Evolutionary conservation across 2,888 invertebrate genomes (phyloP).

Genomic region (Campopleginae sp.): DNA sequence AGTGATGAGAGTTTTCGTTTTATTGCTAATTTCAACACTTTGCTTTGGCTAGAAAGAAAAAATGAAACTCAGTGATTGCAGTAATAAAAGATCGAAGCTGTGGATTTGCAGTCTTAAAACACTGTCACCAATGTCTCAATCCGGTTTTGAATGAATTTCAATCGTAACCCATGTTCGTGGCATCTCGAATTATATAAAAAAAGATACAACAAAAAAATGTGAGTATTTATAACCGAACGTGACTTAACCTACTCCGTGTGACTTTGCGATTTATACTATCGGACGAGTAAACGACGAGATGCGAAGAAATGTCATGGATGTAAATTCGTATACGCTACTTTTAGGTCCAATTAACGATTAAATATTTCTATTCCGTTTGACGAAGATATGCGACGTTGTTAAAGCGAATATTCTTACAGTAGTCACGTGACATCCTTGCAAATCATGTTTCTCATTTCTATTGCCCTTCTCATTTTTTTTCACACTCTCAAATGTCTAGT

Average conservation of each 20-base stretch:
- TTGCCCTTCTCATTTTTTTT: conserved; percentile 11
- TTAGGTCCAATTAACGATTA: conserved; percentile 43
- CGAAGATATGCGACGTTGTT: conserved; percentile 7
- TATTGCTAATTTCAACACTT: neutral
- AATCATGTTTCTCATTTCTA: conserved; percentile 12
- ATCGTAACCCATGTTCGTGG: neutral
- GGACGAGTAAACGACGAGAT: conserved; percentile 22
- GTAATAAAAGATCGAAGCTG: conserved; percentile 8
- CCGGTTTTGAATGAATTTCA: conserved; percentile 18
- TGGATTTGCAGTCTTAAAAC: neutral
- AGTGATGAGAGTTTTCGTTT: neutral
- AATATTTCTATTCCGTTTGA: conserved; percentile 22
- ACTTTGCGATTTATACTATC: conserved; percentile 24
- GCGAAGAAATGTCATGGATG: conserved; percentile 43
- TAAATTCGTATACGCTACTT: conserved; percentile 45
- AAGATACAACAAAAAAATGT: neutral
- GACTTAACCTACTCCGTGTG: conserved; percentile 15
- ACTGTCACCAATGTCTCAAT: conserved; percentile 10
- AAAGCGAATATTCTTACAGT: conserved; percentile 24
- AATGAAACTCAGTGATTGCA: conserved; percentile 8
- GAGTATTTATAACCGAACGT: conserved; percentile 20
- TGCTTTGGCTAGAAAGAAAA: neutral
- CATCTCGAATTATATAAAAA: conserved; percentile 3
- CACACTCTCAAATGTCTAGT: neutral
- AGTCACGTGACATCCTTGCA: neutral